Evolutionary conservation across 2,888 invertebrate genomes (phyloP), one percentile per base, ranked within the genome.

Genomic region (Philonicus albiceps): DNA sequence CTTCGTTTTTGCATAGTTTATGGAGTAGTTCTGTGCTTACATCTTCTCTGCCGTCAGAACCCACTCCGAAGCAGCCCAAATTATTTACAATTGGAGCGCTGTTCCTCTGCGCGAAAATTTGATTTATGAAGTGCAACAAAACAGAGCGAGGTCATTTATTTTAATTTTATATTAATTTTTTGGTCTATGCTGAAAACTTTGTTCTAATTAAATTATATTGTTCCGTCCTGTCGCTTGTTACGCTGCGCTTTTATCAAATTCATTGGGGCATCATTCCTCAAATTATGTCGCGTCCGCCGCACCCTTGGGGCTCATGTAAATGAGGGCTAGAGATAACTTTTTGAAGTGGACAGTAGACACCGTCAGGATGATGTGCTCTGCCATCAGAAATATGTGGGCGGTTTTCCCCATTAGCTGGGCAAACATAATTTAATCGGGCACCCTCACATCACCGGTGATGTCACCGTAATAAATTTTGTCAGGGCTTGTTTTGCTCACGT

Each of bases 381-480:
- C 11, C 0, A 55, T 64, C 22, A 22, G 64, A 11, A 64, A 27
- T 64, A 64, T 64, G 64, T 22, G 64, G 64, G 64, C 27, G 22
- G 22, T 7, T 22, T 53, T 11, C 11, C 7, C 7, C 64, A 64
- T 64, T 64, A 64, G 64, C 27, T 3, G 27, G 64, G 22, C 49
- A 64, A 64, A 64, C 64, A 64, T 64, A 64, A 64, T 64, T 64
- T 64, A 64, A 64, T 64, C 64, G 64, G 64, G 64, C 64, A 64
- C 22, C 64, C 64, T 22, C 19, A 64, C 64, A 27, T 64, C 64
- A 64, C 22, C 22, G 27, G 11, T 8, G 27, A 64, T 64, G 64
- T 27, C 34, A 16, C 34, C 34, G 55, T 81, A 81, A 81, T 81
- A 81, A 81, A 81, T 81, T 81, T 55, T n/a, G 81, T 55, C 64